Base-by-base conservation (phyloP, 1,140 invertebrate species). In the Ceratina calcarata region DNA sequence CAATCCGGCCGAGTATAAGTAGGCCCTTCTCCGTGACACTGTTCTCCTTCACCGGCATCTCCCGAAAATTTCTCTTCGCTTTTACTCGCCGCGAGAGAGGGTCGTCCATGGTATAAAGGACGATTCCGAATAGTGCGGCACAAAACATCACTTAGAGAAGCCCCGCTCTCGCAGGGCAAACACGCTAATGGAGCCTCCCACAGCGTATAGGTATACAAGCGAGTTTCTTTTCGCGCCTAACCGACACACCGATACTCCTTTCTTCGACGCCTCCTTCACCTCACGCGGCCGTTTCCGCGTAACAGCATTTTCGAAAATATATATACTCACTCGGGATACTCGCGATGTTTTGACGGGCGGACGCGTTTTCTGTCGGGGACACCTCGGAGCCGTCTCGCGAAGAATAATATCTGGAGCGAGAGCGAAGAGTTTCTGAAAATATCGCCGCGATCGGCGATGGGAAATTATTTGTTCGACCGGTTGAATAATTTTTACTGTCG, bases 141-240 rank as follows among this genome's bases (percentile, higher is more conserved):
- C 90, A 91, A 92, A 93, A 90, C 89, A 91, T 91, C 92, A 91
- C 92, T 93, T 92, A 92, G 89, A 88, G 86, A 77, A 81, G 67
- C 84, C 73, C 86, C 81, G 83, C 83, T 85, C 82, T 71, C 83
- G 81, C 68, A 87, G 80, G 75, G 89, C 90, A 93, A 92, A 92
- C 89, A 91, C 83, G 89, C 91, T 93, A 93, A 93, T 93, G 92
- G 92, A 93, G 89, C 84, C 83, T 85, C 84, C 86, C 69, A 65
- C 76, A 51, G 69, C 77, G 68, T 57, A 82, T 74, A 81, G 61
- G 77, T 78, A 79, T 85, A 83, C 84, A 83, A 81, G 86, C 87
- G 78, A 81, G 83, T 87, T 84, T 75, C 85, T 86, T 84, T 89
- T 90, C 85, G 81, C 85, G 76, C 82, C 80, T 87, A 85, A 64